Evolutionary conservation across 2,113 vertebrate species (phyloP).

Genomic region (Carassius gibelio): DNA sequence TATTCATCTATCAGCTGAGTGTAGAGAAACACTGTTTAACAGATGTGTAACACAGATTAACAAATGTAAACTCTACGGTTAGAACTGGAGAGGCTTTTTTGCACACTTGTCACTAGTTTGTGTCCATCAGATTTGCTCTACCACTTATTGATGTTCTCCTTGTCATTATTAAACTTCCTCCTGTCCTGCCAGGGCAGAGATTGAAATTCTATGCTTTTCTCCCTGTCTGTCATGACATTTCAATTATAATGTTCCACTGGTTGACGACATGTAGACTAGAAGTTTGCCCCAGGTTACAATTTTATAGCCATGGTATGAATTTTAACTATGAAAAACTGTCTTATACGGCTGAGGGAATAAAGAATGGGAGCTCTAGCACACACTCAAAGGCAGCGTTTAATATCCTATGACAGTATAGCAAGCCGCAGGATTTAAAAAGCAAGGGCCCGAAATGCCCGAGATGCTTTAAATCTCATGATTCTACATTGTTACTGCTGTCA

Average conservation of each 20-base stretch:
- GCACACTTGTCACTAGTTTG: neutral
- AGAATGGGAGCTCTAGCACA: neutral
- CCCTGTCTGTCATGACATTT: slow-evolving; percentile 22
- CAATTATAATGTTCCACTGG: neutral
- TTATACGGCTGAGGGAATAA: neutral
- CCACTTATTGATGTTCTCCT: neutral
- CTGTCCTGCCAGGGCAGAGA: slow-evolving; percentile 4
- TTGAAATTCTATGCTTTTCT: neutral
- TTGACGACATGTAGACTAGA: slow-evolving; percentile 10
- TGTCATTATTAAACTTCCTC: neutral
- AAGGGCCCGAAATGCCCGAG: neutral
- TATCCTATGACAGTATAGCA: neutral
- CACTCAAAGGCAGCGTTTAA: neutral
- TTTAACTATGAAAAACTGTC: neutral
- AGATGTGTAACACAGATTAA: neutral
- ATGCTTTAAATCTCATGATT: neutral
- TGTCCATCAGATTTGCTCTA: neutral
- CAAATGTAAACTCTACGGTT: neutral
- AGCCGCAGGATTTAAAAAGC: neutral
- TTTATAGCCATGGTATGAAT: neutral
- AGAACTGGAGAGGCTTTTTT: neutral
- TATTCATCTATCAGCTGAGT: slow-evolving; percentile 9
- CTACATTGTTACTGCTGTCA: neutral
- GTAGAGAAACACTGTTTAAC: neutral
- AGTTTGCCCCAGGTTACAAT: slow-evolving; percentile 11